Evolutionary conservation across 2,888 invertebrate genomes (phyloP), one percentile per base, ranked within the genome.

Genomic region (Parnassius smintheus): DNA sequence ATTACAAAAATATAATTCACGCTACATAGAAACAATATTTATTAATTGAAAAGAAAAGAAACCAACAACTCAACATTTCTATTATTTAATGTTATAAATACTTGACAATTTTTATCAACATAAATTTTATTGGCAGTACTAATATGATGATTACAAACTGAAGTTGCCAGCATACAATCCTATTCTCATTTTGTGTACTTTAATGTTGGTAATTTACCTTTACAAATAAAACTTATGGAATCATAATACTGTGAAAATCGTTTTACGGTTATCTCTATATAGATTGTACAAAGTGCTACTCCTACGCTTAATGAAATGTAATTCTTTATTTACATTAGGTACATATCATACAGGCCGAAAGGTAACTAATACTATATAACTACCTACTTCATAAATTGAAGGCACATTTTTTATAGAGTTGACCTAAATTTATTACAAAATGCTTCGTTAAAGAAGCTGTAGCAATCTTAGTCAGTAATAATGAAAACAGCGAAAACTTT

Each of bases 331-430:
- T 77, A 80, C 77, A 80, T 65, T 73, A 75, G 70, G 68, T 73
- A 76, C 72, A 84, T 59, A 55, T 63, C 25, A 63, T 73, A 82
- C 82, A 85, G 77, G 80, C 78, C 84, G 72, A 84, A 81, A 76
- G 77, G 78, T 78, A 75, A 81, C 85, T 86, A 85, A 74, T 65
- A 66, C 77, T 79, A 82, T 63, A 77, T 75, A 35, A 74, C 78
- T 82, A 81, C 74, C 85, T 88, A 88, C 81, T 77, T 80, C 75
- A 82, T 85, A 85, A 82, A 87, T 84, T 83, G 85, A 91, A 91
- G 91, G 91, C 91, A 91, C 91, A 88, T 88, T 81, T 87, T 86
- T 79, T 80, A 81, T 77, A 85, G 78, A 88, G 84, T 58, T 79
- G 76, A 82, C 79, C 85, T 86, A 86, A 80, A 75, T 79, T 74